Conservation (phyloP, 2,113 vertebrate genomes). For the Xyrauchen texanus region DNA sequence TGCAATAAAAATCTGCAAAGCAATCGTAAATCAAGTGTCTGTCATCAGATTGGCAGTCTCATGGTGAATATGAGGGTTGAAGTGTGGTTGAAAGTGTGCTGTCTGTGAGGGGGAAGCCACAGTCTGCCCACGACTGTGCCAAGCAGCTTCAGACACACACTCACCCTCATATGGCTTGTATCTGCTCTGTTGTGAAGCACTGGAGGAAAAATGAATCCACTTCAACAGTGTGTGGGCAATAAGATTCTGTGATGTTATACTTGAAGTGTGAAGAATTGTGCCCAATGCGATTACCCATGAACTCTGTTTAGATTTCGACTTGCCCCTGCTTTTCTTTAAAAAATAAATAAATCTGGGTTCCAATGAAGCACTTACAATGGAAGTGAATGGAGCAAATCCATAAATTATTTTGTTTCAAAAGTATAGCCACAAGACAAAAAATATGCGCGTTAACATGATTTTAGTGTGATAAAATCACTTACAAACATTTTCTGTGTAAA, state of each 20-base stretch:
- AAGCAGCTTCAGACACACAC: conserved; percentile 49
- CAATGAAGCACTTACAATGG: too few relatives aligned
- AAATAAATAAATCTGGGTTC: too few relatives aligned
- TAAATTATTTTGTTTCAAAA: too few relatives aligned
- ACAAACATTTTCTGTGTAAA: too few relatives aligned
- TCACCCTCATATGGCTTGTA: conserved; percentile 25
- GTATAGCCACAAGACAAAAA: too few relatives aligned
- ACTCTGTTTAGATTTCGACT: background rate
- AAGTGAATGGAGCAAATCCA: too few relatives aligned
- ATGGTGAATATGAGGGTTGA: conserved; percentile 45
- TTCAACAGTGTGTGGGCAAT: conserved; percentile 29
- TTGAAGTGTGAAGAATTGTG: conserved; percentile 33
- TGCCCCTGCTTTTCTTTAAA: too few relatives aligned
- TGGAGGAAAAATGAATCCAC: conserved; percentile 21
- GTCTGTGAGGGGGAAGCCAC: conserved; percentile 55
- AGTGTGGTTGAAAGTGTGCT: conserved; percentile 57
- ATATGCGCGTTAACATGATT: too few relatives aligned
- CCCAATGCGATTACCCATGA: background rate
- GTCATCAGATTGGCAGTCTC: conserved; percentile 52
- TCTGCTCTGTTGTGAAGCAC: conserved; percentile 39
- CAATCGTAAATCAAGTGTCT: conserved; percentile 56
- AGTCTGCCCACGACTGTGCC: conserved; percentile 56
- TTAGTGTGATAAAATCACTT: too few relatives aligned
- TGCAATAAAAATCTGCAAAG: conserved; percentile 53
- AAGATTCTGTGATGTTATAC: conserved; percentile 20